phyloP scores from a whole-genome alignment of 2,888 invertebrate species.

The Troilus luridus region DNA sequence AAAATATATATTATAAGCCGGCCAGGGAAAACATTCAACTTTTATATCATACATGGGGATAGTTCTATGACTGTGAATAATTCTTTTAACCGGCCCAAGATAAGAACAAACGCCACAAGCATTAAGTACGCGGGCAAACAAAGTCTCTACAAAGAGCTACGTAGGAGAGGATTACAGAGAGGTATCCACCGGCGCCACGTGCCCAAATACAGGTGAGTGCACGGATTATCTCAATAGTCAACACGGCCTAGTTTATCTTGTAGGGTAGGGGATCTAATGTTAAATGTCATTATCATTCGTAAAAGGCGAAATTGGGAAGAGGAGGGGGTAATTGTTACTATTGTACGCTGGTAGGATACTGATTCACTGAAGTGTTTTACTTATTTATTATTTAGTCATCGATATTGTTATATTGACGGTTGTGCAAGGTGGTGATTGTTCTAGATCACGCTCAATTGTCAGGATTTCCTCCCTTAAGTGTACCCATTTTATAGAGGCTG shows the following conservation, averaged over 20 bases:
- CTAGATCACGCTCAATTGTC: no score
- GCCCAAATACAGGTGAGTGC: constrained; percentile 56
- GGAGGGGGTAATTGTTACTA: neutral
- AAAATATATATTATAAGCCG: no score
- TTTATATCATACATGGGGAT: no score
- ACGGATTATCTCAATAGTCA: constrained; percentile 5
- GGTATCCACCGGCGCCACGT: constrained; percentile 50
- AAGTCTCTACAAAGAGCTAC: constrained; percentile 11
- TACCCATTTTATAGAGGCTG: no score
- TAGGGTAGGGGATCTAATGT: neutral
- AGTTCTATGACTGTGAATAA: neutral
- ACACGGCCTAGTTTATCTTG: constrained; percentile 19
- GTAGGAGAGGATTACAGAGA: neutral
- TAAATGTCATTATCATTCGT: neutral
- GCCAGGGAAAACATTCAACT: no score
- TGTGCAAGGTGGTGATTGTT: no score
- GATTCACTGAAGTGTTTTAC: neutral
- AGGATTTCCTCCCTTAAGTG: no score
- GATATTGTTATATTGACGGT: no score
- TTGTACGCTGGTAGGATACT: neutral
- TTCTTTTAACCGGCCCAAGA: neutral
- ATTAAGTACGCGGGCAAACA: constrained; percentile 19
- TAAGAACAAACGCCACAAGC: constrained; percentile 3
- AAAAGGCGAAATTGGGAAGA: neutral
- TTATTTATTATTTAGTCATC: no score